Evolutionary conservation across 64 coral and sea anemone genomes (phyloP).

Genomic region (Dendrophyllia cribrosa): DNA sequence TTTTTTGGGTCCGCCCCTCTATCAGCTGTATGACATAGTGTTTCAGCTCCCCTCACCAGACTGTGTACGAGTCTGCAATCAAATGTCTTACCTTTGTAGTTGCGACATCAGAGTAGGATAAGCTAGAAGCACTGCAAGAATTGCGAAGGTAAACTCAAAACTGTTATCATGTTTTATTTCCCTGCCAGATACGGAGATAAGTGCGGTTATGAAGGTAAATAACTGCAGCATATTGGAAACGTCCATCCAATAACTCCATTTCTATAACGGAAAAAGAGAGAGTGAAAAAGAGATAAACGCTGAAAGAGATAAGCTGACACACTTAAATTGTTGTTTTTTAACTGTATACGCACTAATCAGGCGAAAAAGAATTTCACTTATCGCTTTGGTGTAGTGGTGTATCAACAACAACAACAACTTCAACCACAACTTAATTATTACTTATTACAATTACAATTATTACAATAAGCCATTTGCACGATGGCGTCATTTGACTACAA

Average conservation of each 20-base stretch:
- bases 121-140: slow-evolving; percentile 7
- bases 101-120: slow-evolving; percentile 16
- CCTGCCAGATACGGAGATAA: not conserved
- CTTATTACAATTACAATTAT: too few relatives aligned
- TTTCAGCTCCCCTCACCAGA: not conserved
- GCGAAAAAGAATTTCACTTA: too few relatives aligned
- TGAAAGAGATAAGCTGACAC: not conserved
- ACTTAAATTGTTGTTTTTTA: not conserved
- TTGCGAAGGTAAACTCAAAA: slow-evolving; percentile 16
- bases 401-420: too few relatives aligned
- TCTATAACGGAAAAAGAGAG: not conserved
- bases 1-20: too few relatives aligned
- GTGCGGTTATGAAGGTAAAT: not conserved
- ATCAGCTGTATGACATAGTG: too few relatives aligned
- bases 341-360: too few relatives aligned
- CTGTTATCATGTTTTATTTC: not conserved
- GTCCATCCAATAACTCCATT: slow-evolving; percentile 52
- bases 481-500: too few relatives aligned
- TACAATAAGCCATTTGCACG: too few relatives aligned
- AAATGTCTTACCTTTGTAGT: slow-evolving; percentile 22
- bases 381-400: too few relatives aligned
- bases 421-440: too few relatives aligned
- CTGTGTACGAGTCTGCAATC: not conserved
- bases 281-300: not conserved
- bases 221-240: slow-evolving; percentile 25